Evolutionary conservation across 30 jellyfish, hydroid and myxozoan species (phyloP), one percentile per base, ranked within the genome.

Genomic region (Aurelia aurita): DNA sequence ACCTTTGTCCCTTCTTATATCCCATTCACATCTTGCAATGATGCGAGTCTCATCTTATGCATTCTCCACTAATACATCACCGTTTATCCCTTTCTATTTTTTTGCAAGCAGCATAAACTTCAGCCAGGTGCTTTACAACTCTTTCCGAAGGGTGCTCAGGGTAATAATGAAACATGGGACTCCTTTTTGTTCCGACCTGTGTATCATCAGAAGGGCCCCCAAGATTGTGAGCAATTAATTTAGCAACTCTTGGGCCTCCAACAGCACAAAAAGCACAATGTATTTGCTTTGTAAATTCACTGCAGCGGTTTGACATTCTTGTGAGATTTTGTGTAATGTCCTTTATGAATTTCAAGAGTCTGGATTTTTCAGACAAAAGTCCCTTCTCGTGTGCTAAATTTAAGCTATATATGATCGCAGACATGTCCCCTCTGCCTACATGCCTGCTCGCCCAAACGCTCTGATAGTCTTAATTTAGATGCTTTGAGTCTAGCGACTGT

Each of bases 21-120:
- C 87, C 73, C 73, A 74, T 49, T 74, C 87, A n/a, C 72, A 20
- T 51, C 53, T 74, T 12, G 31, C 79, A 19, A 74, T 74, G 35
- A 74, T 74, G 72, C 20, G 57, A 5, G 87, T 74, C 79, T 74
- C 87, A 74, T 74, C 87, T 29, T 74, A 79, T 21, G 87, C 87
- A 5, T 79, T 58, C 29, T 74, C 59, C 16, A 53, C 55, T 23
- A 74, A 44, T 8, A 67, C 84, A 20, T 61, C 35, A 61, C 35
- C 35, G 12, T 19, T 23, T 61, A 61, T 61, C 27, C 74, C 74
- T 26, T 61, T 61, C 74, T 61, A 5, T 20, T 21, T 71, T 71
- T 71, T 71, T 66, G 71, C 69, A 39, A 71, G 84, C 15, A 44
- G 75, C 14, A 39, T 71, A 39, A 7, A 71, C 69, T 44, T 71